phyloP scores from a whole-genome alignment of 1,140 invertebrate species.

The Heliconius congener region DNA sequence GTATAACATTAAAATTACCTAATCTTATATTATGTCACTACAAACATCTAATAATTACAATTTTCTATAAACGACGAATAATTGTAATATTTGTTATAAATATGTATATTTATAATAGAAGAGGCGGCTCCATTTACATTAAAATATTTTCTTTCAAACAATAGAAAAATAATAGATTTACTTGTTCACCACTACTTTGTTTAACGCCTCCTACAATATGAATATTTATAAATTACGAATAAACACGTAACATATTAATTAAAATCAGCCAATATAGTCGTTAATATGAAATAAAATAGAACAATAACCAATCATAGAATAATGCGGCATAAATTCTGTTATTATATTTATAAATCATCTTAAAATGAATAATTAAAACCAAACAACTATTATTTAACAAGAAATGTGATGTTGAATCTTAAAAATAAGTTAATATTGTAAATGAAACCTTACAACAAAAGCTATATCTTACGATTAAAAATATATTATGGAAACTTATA shows the following conservation, averaged over 20 bases:
- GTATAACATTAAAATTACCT: conserved; percentile 66
- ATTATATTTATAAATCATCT: neutral
- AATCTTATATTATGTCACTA: conserved; percentile 59
- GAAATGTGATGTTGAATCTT: conserved; percentile 3
- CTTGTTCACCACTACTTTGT: conserved; percentile 1
- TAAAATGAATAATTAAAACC: neutral
- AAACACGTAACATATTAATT: neutral
- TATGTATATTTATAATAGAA: conserved; percentile 59
- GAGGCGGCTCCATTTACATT: conserved; percentile 75
- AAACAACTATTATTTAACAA: conserved; percentile 6
- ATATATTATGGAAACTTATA: conserved; percentile 9
- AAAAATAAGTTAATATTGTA: conserved; percentile 13
- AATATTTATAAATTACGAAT: neutral
- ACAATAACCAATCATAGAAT: neutral
- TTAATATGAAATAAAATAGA: neutral
- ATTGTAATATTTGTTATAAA: conserved; percentile 45
- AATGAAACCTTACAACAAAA: conserved; percentile 26
- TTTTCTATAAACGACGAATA: conserved; percentile 40
- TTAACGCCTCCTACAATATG: neutral
- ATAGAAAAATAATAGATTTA: conserved; percentile 13
- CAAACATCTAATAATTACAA: conserved; percentile 58
- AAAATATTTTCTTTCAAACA: conserved; percentile 35
- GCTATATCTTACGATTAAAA: neutral
- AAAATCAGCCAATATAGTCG: neutral
- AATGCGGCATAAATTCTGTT: neutral